Base-by-base conservation (phyloP, 2,797 vertebrate genomes). In the Pangasius sanitwongsei region DNA sequence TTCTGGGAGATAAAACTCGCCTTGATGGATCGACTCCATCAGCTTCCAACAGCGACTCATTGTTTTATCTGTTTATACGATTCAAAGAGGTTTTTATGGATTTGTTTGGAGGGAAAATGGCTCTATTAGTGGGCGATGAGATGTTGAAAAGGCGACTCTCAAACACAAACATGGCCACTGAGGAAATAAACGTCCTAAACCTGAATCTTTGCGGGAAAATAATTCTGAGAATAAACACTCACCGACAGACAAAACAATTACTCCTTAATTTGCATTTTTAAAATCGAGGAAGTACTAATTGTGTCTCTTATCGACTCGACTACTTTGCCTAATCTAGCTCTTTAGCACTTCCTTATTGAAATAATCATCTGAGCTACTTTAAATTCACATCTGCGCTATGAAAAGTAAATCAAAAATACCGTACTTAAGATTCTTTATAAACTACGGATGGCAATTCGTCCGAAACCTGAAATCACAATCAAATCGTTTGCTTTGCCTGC, bases 311-410 rank as follows among this genome's bases (percentile, higher is more conserved):
- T 65, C 4, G 15, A 88, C 84, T 92, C 53, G 83, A 87, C 91
- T 92, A 90, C 86, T 78, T 88, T 85, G 82, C 72, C 84, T 89
- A 92, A 87, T 86, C 88, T 91, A 92, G 88, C 86, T 86, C 86
- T 85, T 90, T 88, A 84, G n/a, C 41, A 67, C 82, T 86, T 87
- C 74, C 88, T 90, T 91, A 90, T 86, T 89, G 90, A 92, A 92
- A 90, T 91, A 90, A 90, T 89, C 77, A 20, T 86, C 86, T 88
- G 89, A 87, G 83, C 75, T 89, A 90, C 69, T 61, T 90, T 88
- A 88, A 18, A 18, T 44, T 83, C 89, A 89, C 86, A 89, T 84
- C 50, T 87, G 91, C 84, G 87, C 89, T 92, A 91, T 70, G 70
- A 90, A 83, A 89, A 87, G 16, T 59, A 89, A 89, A 87, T 83